Conservation (phyloP, 2,797 vertebrate species). For the Danio jaintianensis region DNA sequence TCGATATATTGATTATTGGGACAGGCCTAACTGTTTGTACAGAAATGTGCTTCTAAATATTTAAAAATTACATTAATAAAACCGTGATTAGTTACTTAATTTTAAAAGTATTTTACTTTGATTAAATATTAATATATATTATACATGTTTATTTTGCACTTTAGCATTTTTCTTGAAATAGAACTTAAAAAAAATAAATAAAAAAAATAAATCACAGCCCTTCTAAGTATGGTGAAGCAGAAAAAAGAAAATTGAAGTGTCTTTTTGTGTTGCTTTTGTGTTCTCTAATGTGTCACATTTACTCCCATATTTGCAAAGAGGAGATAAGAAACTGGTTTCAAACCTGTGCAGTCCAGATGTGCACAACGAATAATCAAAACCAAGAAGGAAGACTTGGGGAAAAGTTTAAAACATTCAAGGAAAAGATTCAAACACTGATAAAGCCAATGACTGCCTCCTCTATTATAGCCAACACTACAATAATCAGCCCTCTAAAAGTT, state of each 20-base stretch:
- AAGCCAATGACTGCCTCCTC: slow-evolving; percentile 9
- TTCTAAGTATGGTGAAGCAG: not conserved
- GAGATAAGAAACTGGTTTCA: not conserved
- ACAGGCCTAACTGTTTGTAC: no score
- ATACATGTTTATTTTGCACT: no score
- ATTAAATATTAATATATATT: no score
- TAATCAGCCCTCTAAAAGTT: slow-evolving; percentile 47
- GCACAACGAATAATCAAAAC: not conserved
- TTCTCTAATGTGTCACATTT: not conserved
- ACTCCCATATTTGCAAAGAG: not conserved
- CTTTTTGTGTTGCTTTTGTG: not conserved
- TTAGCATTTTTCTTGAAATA: no score
- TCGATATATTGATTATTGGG: no score
- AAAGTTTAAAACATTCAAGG: no score
- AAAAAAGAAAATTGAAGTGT: not conserved
- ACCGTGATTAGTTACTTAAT: no score
- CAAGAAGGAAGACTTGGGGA: not conserved
- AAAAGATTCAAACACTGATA: not conserved
- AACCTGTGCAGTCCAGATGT: not conserved
- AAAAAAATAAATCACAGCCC: not conserved
- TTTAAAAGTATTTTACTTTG: no score
- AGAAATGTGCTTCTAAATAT: no score
- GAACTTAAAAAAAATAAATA: not conserved
- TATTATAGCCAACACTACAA: slow-evolving; percentile 9
- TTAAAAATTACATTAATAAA: no score